Base-by-base conservation (phyloP, 2,888 invertebrate species). In the Torymus texanus region DNA sequence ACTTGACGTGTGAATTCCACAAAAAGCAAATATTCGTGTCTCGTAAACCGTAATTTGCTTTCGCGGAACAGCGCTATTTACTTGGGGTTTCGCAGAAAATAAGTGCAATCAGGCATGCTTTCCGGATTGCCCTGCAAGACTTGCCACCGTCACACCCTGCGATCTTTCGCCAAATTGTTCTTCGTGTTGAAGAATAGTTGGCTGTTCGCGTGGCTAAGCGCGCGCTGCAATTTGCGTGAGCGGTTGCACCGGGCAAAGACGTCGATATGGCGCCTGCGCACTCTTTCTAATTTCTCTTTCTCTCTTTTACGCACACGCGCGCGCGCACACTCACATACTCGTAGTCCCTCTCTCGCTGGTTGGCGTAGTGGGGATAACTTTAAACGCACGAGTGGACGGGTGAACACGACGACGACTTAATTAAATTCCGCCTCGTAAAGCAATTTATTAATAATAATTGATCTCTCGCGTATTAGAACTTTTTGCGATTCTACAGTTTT, bases 101-200 rank as follows among this genome's bases (percentile, higher is more conserved):
- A 50, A 67, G 58, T 29, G 24, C 71, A 77, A 59, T 63, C 24
- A 11, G 18, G 70, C 16, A 21, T n/a, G 58, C 5, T 63, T 63
- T 21, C 10, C 59, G 67, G 55, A 73, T 21, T 5, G 16, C 66
- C 29, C 59, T 71, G 59, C 58, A 24, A 58, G 50, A 53, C 5
- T n/a, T 14, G 11, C 41, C 8, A 5, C 41, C 41, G 41, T 41
- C 41, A 41, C 41, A 41, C 41, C 8, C 41, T 41, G 41, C 41
- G 41, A 41, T 41, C 41, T 41, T 41, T 41, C 66, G 18, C 41
- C n/a, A 73, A 78, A 78, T 78, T 73, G 61, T 73, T 78, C 65
- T 78, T 78, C 78, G 78, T 78, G 78, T 66, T 62, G 13, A 62
- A 53, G 51, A 67, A 61, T 58, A 67, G 21, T 73, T 73, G 56